Conservation (phyloP, 1,140 invertebrate genomes). For the Brachionus angularis region DNA sequence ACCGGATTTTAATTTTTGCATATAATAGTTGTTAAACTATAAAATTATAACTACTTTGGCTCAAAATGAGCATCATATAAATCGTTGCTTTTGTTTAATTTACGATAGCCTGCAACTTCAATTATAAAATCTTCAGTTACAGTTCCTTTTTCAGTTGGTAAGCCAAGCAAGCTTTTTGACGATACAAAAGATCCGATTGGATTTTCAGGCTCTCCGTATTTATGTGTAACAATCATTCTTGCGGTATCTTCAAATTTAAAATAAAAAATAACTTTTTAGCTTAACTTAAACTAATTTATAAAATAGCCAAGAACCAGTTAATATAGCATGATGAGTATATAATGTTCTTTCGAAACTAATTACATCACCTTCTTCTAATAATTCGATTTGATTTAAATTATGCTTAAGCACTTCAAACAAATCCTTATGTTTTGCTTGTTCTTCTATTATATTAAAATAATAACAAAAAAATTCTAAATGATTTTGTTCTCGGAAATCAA, state of each 20-base stretch:
- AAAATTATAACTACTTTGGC: constrained; percentile 22
- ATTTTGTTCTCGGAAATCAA: not conserved
- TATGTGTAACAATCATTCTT: constrained; percentile 17
- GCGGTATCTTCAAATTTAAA: not conserved
- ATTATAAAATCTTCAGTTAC: constrained; percentile 40
- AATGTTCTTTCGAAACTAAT: constrained; percentile 13
- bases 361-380: not conserved
- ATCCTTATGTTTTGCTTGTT: not conserved
- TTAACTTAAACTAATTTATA: too few species aligned
- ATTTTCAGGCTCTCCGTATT: constrained; percentile 9
- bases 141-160: constrained; percentile 28
- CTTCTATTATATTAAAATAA: not conserved
- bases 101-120: not conserved
- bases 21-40: too few species aligned
- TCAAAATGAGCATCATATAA: not conserved
- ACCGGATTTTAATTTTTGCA: too few species aligned
- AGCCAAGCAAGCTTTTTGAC: constrained; percentile 2
- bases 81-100: not conserved
- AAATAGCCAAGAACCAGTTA: too few species aligned
- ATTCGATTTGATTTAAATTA: not conserved
- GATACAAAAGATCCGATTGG: not conserved
- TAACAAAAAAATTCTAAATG: not conserved
- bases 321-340: constrained; percentile 27
- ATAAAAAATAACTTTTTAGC: not conserved
- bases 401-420: not conserved